These are phyloP conservation scores for Folsomia candida DNA, from an alignment of 2,888 invertebrate species.

Conservation along the genomic window DNA sequence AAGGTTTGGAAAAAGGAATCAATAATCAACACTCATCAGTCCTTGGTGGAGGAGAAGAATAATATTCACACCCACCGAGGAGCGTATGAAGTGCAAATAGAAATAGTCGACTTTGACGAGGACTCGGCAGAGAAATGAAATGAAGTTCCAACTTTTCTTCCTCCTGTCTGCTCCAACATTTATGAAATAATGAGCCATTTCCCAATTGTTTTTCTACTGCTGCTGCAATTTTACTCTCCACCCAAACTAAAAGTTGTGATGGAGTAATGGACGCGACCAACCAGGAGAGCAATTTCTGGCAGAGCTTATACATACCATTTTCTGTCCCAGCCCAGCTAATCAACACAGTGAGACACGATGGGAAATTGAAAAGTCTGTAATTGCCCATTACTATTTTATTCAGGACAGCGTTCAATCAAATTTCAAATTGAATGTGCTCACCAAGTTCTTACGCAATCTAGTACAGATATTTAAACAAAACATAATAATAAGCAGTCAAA, in stretches of 20 bases:
- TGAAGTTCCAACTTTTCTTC: slow-evolving; percentile 33
- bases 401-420: not conserved
- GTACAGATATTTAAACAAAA: not conserved
- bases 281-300: no score
- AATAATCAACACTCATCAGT: slow-evolving; percentile 25
- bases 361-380: not conserved
- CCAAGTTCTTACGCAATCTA: not conserved
- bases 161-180: slow-evolving; percentile 13
- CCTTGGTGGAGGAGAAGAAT: no score
- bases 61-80: no score
- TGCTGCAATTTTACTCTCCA: no score
- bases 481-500: no score
- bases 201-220: slow-evolving; percentile 13
- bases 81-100: no score
- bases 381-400: not conserved
- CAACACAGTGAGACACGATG: not conserved
- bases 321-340: no score
- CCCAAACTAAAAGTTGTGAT: not conserved
- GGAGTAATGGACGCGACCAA: no score
- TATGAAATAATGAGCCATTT: slow-evolving; percentile 11
- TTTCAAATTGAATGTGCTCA: not conserved
- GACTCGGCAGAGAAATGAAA: no score
- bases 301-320: no score
- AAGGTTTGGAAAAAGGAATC: slow-evolving; percentile 39
- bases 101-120: no score